Base-by-base conservation (phyloP, 2,888 invertebrate species). In the Volucella inflata region DNA sequence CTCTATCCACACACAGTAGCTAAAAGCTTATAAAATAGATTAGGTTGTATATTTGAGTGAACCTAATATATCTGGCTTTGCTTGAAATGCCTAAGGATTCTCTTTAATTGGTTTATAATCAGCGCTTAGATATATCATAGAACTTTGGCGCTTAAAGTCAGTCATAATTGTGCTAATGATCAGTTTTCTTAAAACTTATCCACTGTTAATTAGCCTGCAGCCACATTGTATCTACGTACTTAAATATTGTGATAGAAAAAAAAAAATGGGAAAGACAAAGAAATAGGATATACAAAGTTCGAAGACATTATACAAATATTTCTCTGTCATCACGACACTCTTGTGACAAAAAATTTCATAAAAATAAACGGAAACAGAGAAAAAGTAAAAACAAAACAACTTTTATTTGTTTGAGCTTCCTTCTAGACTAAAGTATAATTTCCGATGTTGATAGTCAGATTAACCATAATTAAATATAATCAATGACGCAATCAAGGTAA, bases 401-500 rank as follows among this genome's bases (percentile, higher is more conserved):
- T 64, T 46, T 11, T 50, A 65, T 65, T 30, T 46, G 57, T 59
- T 12, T 53, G 36, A 30, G 30, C 38, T 79, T 64, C 50, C 62
- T 64, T 51, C 38, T 67, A 42, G 48, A 64, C n/a, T 8, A 44
- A 57, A 4, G n/a, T 12, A 42, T 68, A 42, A 57, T 74, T 57
- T 59, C 38, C 30, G 36, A 53, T 62, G 21, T 17, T 44, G 46
- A 71, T 65, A 70, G 64, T 65, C 64, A 72, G 11, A 46, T 21
- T 55, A 38, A 44, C 2, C 57, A 38, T 64, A 40, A 57, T 50
- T 10, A 68, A 74, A 74, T 82, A 48, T 65, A 74, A 60, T 48
- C 51, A n/a, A 84, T 84, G 79, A 84, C 79, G 75, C 53, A 55
- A 82, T 77, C 76, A 67, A 82, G 57, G 46, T 76, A 71, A 48